Percentiles rank a stretch among this genome's conserved stretches.
phyloP scores from a whole-genome alignment of 2,797 vertebrate genomes.

The Falco berigora region DNA sequence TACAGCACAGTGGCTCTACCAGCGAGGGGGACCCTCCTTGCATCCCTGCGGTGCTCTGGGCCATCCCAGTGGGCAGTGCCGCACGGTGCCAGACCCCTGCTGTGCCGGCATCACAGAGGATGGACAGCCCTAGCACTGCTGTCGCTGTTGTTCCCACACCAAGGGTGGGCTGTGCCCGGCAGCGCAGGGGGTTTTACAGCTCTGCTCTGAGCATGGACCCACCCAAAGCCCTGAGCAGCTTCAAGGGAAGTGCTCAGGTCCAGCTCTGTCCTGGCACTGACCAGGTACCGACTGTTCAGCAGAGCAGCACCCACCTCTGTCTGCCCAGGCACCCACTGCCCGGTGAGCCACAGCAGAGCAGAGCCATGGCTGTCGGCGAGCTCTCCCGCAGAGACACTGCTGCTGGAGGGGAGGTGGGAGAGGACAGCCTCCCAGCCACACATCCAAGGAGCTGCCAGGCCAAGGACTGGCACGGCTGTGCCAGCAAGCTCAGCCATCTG shows the following conservation, averaged over 20 bases:
- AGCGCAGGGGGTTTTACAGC: not conserved
- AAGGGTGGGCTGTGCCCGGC: not conserved
- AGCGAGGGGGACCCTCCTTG: accelerated
- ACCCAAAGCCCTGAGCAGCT: not conserved
- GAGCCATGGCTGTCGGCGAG: not conserved
- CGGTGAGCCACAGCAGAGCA: accelerated
- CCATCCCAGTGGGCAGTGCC: not conserved
- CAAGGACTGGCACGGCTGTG: accelerated
- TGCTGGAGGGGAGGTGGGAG: not conserved
- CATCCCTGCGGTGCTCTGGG: not conserved
- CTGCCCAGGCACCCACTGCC: not conserved
- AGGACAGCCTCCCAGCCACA: not conserved
- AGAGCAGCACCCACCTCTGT: not conserved
- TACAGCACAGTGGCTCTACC: accelerated
- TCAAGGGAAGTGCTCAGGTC: not conserved
- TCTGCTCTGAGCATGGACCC: not conserved
- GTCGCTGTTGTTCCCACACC: accelerated
- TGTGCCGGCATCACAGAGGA: accelerated
- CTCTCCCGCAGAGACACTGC: not conserved
- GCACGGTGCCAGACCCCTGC: not conserved
- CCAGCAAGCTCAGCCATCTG: accelerated
- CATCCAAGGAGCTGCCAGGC: not conserved
- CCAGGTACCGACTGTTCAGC: not conserved
- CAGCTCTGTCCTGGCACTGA: not conserved
- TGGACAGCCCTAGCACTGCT: not conserved